Percentiles rank a stretch among this genome's conserved stretches.
These are phyloP conservation scores for Phaethornis superciliosus DNA, from an alignment of 2,113 vertebrate species.

Conservation along the genomic window DNA sequence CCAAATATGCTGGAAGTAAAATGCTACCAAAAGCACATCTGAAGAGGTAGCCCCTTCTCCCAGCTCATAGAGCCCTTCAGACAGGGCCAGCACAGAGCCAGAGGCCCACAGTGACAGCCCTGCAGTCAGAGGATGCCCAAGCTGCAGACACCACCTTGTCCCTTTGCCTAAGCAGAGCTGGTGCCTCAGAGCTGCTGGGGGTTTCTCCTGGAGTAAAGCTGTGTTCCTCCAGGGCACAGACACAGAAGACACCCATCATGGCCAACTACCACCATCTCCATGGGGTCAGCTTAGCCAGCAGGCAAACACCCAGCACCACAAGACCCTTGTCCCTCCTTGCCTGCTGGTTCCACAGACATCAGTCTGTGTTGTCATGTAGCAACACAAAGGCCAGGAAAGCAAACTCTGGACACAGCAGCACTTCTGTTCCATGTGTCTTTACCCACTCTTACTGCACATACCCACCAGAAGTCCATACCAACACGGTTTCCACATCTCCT, in stretches of 20 bases:
- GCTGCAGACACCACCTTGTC: not conserved
- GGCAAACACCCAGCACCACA: not conserved
- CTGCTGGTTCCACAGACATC: not conserved
- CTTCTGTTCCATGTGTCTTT: too few relatives aligned
- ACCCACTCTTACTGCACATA: not conserved
- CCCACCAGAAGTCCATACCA: not conserved
- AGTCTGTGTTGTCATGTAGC: not conserved
- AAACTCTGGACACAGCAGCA: not conserved
- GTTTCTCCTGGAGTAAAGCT: not conserved
- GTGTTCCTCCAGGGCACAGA: not conserved
- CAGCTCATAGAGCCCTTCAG: not conserved
- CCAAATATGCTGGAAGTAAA: not conserved
- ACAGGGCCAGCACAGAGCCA: not conserved
- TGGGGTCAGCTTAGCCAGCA: not conserved
- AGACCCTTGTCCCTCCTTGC: not conserved
- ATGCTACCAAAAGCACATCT: fast-evolving
- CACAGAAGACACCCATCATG: not conserved
- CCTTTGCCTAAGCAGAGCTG: not conserved
- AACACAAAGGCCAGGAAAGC: not conserved
- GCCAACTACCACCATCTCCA: not conserved
- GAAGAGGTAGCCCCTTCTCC: not conserved
- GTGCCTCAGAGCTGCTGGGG: not conserved
- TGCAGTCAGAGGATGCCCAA: not conserved
- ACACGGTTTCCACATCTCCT: not conserved
- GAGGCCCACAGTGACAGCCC: not conserved